These are phyloP conservation scores for Xanthorhoe designata DNA, from an alignment of 2,888 invertebrate genomes.

Conservation along the genomic window DNA sequence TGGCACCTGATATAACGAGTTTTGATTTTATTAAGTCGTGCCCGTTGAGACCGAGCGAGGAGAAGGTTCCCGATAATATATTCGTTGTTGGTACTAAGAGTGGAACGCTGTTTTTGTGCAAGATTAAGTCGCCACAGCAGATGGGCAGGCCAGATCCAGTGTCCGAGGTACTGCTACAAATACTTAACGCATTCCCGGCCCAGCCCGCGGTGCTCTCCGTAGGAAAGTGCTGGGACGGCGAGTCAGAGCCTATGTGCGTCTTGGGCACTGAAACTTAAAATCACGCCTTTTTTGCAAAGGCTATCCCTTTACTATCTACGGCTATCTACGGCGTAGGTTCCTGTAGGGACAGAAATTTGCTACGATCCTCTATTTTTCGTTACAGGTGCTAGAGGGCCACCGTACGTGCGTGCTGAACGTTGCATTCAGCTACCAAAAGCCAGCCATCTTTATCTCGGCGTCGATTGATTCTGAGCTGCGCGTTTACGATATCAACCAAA, in stretches of 20 bases:
- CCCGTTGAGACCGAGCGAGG: conserved; percentile 61
- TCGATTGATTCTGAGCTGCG: conserved; percentile 74
- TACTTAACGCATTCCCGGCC: no score
- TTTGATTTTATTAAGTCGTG: conserved; percentile 70
- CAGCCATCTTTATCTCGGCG: conserved; percentile 67
- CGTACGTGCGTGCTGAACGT: conserved; percentile 66
- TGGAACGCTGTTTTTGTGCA: conserved; percentile 66
- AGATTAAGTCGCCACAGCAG: conserved; percentile 50
- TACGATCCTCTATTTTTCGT: not conserved
- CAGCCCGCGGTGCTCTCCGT: no score
- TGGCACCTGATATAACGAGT: conserved; percentile 65
- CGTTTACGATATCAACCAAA: conserved; percentile 67
- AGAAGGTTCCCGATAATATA: conserved; percentile 61
- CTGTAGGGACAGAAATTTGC: no score
- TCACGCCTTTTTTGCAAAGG: no score
- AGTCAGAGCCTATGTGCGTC: no score
- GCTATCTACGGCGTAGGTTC: no score
- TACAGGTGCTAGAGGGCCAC: conserved; percentile 58
- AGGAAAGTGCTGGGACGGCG: no score
- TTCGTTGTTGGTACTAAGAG: conserved; percentile 71
- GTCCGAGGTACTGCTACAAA: no score
- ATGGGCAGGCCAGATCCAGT: conserved; percentile 60
- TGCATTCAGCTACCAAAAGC: conserved; percentile 64
- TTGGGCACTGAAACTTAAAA: no score
- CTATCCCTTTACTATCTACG: no score